Evolutionary conservation across 2,113 vertebrate species (phyloP).

Genomic region (Ovibos moschatus): DNA sequence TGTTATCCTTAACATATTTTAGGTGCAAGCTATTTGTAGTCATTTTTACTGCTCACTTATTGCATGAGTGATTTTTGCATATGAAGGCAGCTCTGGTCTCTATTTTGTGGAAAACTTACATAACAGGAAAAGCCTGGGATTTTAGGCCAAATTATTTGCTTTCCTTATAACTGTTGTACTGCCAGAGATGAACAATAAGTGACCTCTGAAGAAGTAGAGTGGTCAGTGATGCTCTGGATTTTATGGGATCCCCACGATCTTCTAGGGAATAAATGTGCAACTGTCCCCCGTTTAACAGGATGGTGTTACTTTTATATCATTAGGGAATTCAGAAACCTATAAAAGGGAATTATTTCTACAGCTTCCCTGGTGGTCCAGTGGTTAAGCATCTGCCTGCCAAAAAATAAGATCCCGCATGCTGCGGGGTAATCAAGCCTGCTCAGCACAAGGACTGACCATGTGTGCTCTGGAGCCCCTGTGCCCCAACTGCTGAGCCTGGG

Average conservation of each 20-base stretch:
- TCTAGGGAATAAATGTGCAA: background rate
- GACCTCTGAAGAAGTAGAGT: background rate
- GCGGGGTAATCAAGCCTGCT: fast-evolving
- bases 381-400: background rate
- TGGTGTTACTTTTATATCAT: background rate
- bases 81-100: background rate
- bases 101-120: background rate
- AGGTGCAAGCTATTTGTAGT: background rate
- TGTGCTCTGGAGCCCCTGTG: background rate
- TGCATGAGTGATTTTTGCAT: background rate
- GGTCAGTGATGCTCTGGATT: background rate
- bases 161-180: background rate
- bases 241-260: background rate
- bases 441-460: background rate
- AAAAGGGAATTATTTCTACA: background rate
- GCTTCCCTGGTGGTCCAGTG: background rate
- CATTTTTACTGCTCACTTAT: background rate
- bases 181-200: background rate
- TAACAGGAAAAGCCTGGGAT: background rate
- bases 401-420: background rate
- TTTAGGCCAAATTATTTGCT: background rate
- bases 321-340: background rate
- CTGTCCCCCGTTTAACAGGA: background rate
- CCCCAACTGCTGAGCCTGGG: background rate
- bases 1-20: background rate